These are phyloP conservation scores for Pentalonia nigronervosa DNA, from an alignment of 1,140 invertebrate genomes.

Conservation along the genomic window DNA sequence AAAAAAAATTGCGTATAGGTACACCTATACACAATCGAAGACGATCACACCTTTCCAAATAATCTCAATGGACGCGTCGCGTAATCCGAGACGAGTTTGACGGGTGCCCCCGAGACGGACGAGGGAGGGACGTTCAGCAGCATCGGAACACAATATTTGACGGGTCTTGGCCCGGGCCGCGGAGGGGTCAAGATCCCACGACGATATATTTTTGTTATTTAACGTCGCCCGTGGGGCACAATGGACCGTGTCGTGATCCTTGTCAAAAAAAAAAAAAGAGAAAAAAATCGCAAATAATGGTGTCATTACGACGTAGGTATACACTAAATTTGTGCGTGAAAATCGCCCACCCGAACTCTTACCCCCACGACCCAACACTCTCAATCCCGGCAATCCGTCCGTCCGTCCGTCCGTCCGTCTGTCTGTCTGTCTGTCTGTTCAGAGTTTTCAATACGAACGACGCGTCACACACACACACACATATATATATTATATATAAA, in stretches of 20 bases:
- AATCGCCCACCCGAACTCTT: background rate
- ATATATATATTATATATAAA: background rate
- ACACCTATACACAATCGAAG: background rate
- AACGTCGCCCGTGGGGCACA: conserved; percentile 16
- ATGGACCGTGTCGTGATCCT: conserved; percentile 37
- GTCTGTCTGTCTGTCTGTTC: background rate
- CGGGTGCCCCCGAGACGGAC: background rate
- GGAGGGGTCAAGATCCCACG: conserved; percentile 49
- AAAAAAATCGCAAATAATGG: conserved; percentile 46
- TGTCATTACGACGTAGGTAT: conserved; percentile 19
- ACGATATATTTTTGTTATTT: conserved; percentile 44
- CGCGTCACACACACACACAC: background rate
- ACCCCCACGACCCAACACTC: too few relatives aligned
- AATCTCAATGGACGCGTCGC: conserved; percentile 40
- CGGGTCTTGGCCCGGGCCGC: background rate
- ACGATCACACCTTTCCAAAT: conserved; percentile 35
- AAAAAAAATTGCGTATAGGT: conserved; percentile 17
- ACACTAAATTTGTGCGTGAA: conserved; percentile 41
- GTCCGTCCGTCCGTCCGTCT: too few relatives aligned
- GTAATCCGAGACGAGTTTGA: conserved; percentile 50
- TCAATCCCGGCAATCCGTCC: background rate
- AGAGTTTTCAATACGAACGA: background rate
- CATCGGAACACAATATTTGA: background rate
- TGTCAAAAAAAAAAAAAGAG: conserved; percentile 30
- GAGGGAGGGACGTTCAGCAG: background rate